Conservation (phyloP, 2,888 invertebrate genomes). For the Cyrtodaria siliqua region DNA sequence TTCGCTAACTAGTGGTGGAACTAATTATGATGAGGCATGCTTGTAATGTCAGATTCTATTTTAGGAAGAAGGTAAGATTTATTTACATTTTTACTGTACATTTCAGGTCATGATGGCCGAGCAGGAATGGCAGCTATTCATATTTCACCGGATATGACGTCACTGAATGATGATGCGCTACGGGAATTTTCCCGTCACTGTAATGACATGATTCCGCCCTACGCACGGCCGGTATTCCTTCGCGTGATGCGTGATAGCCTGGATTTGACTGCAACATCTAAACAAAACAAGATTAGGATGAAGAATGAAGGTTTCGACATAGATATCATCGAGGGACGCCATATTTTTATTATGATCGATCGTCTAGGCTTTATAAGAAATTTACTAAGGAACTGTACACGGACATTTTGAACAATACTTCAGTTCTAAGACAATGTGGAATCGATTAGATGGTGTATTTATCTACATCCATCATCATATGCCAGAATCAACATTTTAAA, state of each 20-base stretch:
- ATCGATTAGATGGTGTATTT: too few species aligned
- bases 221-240: constrained; percentile 73
- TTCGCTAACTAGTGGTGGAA: too few species aligned
- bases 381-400: constrained; percentile 7
- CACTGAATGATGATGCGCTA: neutral
- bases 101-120: constrained; percentile 71
- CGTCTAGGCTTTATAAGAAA: constrained; percentile 9
- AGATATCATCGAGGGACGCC: constrained; percentile 23
- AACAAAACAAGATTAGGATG: constrained; percentile 60
- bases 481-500: too few species aligned
- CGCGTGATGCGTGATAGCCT: constrained; percentile 51
- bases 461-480: too few species aligned
- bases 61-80: too few species aligned
- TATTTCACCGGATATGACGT: neutral
- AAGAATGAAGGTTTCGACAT: constrained; percentile 62
- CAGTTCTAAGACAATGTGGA: too few species aligned
- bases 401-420: too few species aligned
- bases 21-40: too few species aligned
- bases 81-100: too few species aligned
- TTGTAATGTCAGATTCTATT: too few species aligned
- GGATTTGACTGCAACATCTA: constrained; percentile 63
- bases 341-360: constrained; percentile 42
- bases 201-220: constrained; percentile 70
- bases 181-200: constrained; percentile 64
- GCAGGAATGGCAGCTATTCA: constrained; percentile 81